These are phyloP conservation scores for Heliothis subflexa DNA, from an alignment of 1,140 invertebrate species.

Conservation along the genomic window DNA sequence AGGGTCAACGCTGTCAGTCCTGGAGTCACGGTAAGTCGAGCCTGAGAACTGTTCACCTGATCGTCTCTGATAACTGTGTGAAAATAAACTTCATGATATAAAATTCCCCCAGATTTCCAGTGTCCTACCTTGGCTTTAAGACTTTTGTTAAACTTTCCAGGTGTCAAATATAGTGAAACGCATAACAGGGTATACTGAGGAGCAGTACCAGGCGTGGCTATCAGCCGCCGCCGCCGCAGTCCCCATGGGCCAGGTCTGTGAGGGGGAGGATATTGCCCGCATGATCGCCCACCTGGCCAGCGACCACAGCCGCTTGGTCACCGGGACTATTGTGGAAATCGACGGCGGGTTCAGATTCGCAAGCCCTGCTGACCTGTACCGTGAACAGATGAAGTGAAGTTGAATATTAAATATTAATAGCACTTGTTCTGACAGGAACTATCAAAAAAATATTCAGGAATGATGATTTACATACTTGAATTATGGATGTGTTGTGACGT, in stretches of 20 bases:
- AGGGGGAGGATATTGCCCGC: constrained; percentile 90
- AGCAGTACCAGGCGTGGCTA: constrained; percentile 54
- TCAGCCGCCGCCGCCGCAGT: not conserved
- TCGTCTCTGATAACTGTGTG: not conserved
- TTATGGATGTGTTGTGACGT: too few relatives aligned
- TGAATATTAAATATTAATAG: too few relatives aligned
- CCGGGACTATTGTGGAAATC: constrained; percentile 44
- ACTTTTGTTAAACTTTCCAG: constrained; percentile 42
- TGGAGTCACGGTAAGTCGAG: constrained; percentile 87
- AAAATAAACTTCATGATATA: not conserved
- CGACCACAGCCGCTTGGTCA: constrained; percentile 45
- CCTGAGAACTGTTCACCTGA: not conserved
- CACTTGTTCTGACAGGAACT: too few relatives aligned
- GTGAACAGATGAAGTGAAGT: not conserved
- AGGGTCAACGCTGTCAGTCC: constrained; percentile 92
- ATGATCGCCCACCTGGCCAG: constrained; percentile 91
- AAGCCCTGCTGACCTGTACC: not conserved
- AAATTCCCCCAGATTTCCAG: too few relatives aligned
- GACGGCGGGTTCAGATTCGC: constrained; percentile 47
- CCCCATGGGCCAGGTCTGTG: constrained; percentile 90
- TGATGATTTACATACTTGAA: too few relatives aligned
- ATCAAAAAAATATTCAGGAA: not conserved
- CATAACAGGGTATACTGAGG: constrained; percentile 49
- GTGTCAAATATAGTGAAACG: constrained; percentile 53
- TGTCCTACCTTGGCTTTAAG: too few relatives aligned